These are phyloP conservation scores for Forbesichthys papilliferus DNA, from an alignment of 2,113 vertebrate species.

Conservation along the genomic window DNA sequence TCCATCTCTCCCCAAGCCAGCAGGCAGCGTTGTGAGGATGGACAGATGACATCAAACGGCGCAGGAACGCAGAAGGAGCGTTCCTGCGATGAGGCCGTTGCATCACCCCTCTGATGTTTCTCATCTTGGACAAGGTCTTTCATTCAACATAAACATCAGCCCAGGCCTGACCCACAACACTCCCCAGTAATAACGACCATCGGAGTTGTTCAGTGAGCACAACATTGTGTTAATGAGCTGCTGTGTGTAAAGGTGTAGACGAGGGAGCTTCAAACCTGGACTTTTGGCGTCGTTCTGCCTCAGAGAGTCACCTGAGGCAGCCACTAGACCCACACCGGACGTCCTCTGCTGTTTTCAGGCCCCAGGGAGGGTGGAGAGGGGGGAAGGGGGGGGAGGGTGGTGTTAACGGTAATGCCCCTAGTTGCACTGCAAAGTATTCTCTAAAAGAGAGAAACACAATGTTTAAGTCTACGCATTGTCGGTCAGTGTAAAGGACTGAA, in stretches of 20 bases:
- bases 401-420: neutral
- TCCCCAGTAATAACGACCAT: too few species aligned
- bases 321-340: slow-evolving; percentile 49
- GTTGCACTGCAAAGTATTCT: slow-evolving; percentile 38
- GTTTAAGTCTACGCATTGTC: neutral
- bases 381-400: neutral
- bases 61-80: too few species aligned
- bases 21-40: neutral
- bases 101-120: too few species aligned
- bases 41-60: too few species aligned
- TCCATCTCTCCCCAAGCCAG: neutral
- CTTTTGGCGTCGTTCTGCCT: slow-evolving; percentile 71
- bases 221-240: too few species aligned
- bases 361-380: slow-evolving; percentile 15
- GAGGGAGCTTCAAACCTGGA: slow-evolving; percentile 65
- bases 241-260: neutral
- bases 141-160: too few species aligned
- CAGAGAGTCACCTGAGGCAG: slow-evolving; percentile 76
- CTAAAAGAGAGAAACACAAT: slow-evolving; percentile 29
- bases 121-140: too few species aligned
- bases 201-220: too few species aligned
- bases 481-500: neutral
- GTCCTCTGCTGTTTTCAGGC: slow-evolving; percentile 29
- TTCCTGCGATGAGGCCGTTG: too few species aligned
- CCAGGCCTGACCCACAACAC: too few species aligned